Base-by-base conservation (phyloP, 2,888 invertebrate genomes). In the Synergus laeviventris region DNA sequence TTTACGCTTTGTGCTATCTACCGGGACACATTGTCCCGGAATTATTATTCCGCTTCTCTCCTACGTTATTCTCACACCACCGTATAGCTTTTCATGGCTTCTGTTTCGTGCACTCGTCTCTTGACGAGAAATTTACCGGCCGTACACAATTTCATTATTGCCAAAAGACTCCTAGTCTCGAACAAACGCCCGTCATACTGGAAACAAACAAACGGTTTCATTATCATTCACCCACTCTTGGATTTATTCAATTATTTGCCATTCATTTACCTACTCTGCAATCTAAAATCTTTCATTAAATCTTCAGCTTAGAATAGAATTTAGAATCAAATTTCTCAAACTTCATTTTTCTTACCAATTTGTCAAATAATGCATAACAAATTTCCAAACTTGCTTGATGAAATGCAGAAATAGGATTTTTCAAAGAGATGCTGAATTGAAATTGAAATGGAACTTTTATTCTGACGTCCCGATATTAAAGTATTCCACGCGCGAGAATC, bases 1-100 rank as follows among this genome's bases (percentile, higher is more conserved):
- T 90, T 90, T 90, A 90, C 90, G 90, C 89, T 88, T 90, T 90
- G 89, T 90, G 89, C 89, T 89, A 89, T 90, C 90, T 90, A 85
- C 89, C 83, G 86, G 88, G 87, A 90, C 90, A 90, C 90, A 89
- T 89, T 89, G 90, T 90, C 87, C 87, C 82, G 85, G 87, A 90
- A 90, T 90, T 90, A 90, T 90, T 90, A 89, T 90, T 90, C 89
- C 80, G 81, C 81, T 79, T 81, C 77, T 80, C 81, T 80, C 78
- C 81, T 79, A 76, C 79, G 74, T 83, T 83, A 83, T 84, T 81
- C 82, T 79, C 81, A 76, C 81, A 77, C 74, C 76, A 61, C 76
- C 73, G 64, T 76, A n/a, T n/a, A 76, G 78, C 80, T 82, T 80
- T 80, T 77, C 79, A 77, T 42, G 61, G 64, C 66, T 73, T 77